These are phyloP conservation scores for Bolinopsis microptera DNA, from an alignment of 37 sponge, comb jelly and placozoan species.

Conservation along the genomic window DNA sequence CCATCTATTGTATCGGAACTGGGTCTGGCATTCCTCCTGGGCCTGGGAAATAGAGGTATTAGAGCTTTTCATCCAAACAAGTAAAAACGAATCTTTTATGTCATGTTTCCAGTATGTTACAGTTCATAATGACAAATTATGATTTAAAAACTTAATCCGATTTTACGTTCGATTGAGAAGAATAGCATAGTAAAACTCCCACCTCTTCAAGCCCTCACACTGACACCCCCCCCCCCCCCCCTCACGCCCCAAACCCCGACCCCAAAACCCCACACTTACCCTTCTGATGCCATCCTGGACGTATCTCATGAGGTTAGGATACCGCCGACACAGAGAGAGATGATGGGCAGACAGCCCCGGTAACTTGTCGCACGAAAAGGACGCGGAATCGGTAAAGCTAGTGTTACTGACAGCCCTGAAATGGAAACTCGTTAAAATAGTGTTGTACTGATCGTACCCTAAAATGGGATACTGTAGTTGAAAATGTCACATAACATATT, in stretches of 20 bases:
- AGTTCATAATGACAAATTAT: too few species aligned
- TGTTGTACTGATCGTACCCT: neutral
- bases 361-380: constrained; percentile 21
- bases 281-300: constrained; percentile 34
- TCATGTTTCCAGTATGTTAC: too few species aligned
- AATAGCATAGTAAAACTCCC: too few species aligned
- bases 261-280: too few species aligned
- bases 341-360: constrained; percentile 23
- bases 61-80: too few species aligned
- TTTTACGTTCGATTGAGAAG: too few species aligned
- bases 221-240: too few species aligned
- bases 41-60: constrained; percentile 32
- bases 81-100: too few species aligned
- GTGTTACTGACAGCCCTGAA: constrained; percentile 54
- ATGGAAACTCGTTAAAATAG: neutral
- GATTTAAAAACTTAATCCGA: too few species aligned
- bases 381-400: neutral
- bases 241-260: too few species aligned
- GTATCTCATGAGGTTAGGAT: constrained; percentile 34
- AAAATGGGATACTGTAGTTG: neutral
- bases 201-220: too few species aligned
- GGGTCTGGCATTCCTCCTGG: constrained; percentile 17
- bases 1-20: constrained; percentile 40
- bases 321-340: neutral
- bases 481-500: too few species aligned